These are phyloP conservation scores for Virgularia gustaviana DNA, from an alignment of 92 coral and sea anemone genomes.

Conservation along the genomic window DNA sequence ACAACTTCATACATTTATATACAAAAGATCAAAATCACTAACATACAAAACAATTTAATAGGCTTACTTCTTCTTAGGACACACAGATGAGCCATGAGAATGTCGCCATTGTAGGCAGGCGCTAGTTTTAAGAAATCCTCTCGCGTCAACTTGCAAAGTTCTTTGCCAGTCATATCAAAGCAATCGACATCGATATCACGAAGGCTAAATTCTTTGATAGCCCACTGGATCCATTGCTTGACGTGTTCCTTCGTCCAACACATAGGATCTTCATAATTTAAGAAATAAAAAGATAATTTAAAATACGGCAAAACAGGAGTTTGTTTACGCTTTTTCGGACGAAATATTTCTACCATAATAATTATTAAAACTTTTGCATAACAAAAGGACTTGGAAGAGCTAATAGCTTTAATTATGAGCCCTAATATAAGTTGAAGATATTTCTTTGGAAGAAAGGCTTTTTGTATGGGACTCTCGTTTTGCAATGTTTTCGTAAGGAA, in stretches of 20 bases:
- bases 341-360: too few species aligned
- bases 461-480: too few species aligned
- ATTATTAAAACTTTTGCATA: too few species aligned
- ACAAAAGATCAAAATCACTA: too few species aligned
- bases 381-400: too few species aligned
- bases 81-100: slow-evolving; percentile 96
- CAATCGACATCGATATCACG: slow-evolving; percentile 91
- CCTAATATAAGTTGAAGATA: too few species aligned
- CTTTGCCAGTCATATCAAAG: slow-evolving; percentile 94
- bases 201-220: slow-evolving; percentile 93
- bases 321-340: too few species aligned
- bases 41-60: too few species aligned
- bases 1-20: too few species aligned
- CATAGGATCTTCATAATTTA: slow-evolving; percentile 98
- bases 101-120: slow-evolving; percentile 98
- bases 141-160: slow-evolving; percentile 82
- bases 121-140: slow-evolving; percentile 99
- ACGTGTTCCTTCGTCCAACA: slow-evolving; percentile 98
- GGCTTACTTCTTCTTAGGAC: slow-evolving; percentile 95
- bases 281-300: not conserved
- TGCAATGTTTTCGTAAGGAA: slow-evolving; percentile 1
- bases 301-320: not conserved
- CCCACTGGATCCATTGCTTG: slow-evolving; percentile 98
- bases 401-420: too few species aligned
- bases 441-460: too few species aligned